Conservation (phyloP, 2,113 vertebrate genomes). For the Serilophus lunatus region DNA sequence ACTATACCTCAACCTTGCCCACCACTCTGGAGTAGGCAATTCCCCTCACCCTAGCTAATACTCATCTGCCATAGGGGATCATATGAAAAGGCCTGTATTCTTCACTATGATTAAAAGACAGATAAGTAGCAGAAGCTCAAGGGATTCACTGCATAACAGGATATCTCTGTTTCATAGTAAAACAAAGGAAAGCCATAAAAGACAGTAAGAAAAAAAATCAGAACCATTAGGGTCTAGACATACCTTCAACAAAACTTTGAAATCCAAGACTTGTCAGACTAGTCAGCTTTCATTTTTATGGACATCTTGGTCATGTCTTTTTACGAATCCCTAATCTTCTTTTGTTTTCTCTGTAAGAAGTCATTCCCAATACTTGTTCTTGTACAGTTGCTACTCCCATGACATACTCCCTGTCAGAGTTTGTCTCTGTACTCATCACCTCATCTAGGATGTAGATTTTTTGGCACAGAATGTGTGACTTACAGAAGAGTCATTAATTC, state of each 20-base stretch:
- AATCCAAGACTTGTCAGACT: conserved; percentile 6
- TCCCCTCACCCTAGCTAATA: background rate
- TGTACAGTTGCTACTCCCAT: conserved; percentile 15
- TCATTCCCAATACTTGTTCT: conserved; percentile 51
- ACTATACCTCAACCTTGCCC: background rate
- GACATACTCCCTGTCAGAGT: conserved; percentile 30
- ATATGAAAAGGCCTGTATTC: conserved; percentile 5
- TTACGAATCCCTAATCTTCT: conserved; percentile 9
- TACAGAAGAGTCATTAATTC: conserved; percentile 39
- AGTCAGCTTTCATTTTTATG: conserved; percentile 36
- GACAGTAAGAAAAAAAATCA: background rate
- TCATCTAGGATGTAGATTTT: conserved; percentile 11
- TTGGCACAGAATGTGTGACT: conserved; percentile 8
- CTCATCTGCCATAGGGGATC: background rate
- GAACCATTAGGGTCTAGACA: background rate
- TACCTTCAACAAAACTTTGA: conserved; percentile 1
- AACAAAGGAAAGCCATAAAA: conserved; percentile 8
- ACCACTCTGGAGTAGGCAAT: background rate
- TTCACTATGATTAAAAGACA: conserved; percentile 8
- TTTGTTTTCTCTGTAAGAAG: conserved; percentile 40
- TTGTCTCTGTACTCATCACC: conserved; percentile 7
- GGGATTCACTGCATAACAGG: background rate
- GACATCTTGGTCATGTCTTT: conserved; percentile 31
- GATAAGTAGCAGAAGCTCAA: background rate
- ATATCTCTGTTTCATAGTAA: background rate